Conservation (phyloP, 2,113 vertebrate species). For the Halichoerus grypus region DNA sequence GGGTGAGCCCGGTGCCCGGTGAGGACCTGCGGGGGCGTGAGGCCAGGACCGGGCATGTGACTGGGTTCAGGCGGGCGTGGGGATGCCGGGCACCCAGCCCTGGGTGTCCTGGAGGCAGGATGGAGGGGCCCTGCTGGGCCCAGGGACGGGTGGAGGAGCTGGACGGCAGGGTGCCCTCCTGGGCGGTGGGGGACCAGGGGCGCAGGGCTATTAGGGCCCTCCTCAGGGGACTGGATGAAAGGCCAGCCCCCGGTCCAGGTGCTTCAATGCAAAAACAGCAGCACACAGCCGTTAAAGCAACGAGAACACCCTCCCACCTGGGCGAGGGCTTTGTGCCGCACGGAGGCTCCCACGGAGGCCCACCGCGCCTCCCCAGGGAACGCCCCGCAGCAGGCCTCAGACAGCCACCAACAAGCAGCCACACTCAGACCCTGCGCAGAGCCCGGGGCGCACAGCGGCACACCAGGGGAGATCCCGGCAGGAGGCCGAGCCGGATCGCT, state of each 20-base stretch:
- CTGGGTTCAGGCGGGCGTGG: neutral
- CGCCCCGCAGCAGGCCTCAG: neutral
- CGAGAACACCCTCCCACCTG: neutral
- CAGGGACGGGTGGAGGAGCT: no score
- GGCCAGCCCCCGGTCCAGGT: neutral
- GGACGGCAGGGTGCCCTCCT: neutral
- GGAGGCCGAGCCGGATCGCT: neutral
- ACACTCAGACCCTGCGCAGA: rapidly evolving
- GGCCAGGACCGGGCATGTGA: neutral
- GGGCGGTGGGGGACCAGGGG: neutral
- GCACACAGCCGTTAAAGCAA: neutral
- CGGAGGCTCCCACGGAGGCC: neutral
- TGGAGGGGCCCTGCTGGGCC: neutral
- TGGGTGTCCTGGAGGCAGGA: neutral
- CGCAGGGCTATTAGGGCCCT: neutral
- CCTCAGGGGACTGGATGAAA: neutral
- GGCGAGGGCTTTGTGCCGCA: neutral
- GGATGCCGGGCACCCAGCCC: rapidly evolving
- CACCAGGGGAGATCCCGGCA: no score
- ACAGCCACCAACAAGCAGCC: neutral
- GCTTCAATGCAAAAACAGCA: neutral
- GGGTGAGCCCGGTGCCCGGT: neutral
- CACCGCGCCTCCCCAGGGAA: neutral
- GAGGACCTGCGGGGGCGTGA: rapidly evolving
- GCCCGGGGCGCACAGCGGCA: no score